Percentiles rank a stretch among this genome's conserved stretches.
phyloP scores from a whole-genome alignment of 2,113 vertebrate genomes.

The Mobula birostris region DNA sequence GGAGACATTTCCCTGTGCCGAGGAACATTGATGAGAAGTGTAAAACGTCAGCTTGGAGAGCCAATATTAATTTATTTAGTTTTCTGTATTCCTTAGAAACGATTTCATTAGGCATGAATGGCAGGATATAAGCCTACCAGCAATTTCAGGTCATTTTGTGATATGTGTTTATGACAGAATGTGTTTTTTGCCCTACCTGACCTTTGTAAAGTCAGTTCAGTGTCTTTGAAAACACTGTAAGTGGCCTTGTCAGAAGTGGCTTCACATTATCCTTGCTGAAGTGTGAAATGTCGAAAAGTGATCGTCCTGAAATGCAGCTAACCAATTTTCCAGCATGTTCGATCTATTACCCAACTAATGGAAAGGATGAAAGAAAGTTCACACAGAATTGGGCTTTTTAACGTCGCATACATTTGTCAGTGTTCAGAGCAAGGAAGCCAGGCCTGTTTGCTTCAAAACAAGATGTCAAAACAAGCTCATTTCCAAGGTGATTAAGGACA shows the following conservation, averaged over 20 bases:
- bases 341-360: slow-evolving; percentile 9
- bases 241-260: neutral
- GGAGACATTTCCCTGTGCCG: neutral
- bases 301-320: neutral
- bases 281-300: neutral
- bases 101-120: neutral
- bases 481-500: neutral
- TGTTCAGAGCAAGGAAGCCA: neutral
- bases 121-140: neutral
- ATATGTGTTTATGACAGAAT: neutral
- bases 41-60: neutral
- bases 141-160: neutral
- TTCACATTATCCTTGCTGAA: neutral
- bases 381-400: neutral
- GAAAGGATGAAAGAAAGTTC: neutral
- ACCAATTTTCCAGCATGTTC: neutral
- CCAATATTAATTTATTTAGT: neutral
- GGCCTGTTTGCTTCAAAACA: neutral
- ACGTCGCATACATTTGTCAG: neutral
- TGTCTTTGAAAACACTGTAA: neutral
- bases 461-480: neutral
- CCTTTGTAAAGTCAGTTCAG: slow-evolving; percentile 11
- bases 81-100: neutral
- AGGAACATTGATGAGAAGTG: neutral
- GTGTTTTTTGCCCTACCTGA: neutral